Percentiles rank a stretch among this genome's conserved stretches.
Evolutionary conservation across 2,113 vertebrate genomes (phyloP).

Genomic region (Cariama cristata): DNA sequence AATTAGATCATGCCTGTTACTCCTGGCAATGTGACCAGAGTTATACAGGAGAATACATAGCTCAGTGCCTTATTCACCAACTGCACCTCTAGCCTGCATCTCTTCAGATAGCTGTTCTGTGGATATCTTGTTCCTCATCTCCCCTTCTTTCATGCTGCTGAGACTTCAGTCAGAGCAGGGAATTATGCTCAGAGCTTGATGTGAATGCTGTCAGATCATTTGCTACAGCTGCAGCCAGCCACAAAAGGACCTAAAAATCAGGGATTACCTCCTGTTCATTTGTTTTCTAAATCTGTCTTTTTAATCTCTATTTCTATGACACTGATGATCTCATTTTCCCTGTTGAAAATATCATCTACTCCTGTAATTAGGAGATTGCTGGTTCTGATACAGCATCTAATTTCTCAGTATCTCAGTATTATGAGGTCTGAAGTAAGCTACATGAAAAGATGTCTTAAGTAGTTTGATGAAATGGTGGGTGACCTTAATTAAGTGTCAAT

Average conservation of each 20-base stretch:
- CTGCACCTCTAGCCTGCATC: background rate
- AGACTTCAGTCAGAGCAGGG: constrained; percentile 10
- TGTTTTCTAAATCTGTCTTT: constrained; percentile 54
- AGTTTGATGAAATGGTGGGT: background rate
- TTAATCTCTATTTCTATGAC: constrained; percentile 60
- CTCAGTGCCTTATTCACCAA: background rate
- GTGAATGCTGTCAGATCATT: background rate
- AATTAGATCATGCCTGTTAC: background rate
- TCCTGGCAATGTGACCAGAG: background rate
- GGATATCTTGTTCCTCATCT: background rate
- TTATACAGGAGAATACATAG: background rate
- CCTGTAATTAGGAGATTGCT: constrained; percentile 55
- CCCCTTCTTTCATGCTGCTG: background rate
- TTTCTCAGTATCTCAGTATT: constrained; percentile 3
- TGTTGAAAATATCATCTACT: constrained; percentile 36
- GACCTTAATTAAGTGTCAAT: constrained; percentile 12
- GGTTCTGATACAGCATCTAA: constrained; percentile 9
- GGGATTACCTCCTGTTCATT: constrained; percentile 57
- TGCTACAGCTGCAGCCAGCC: constrained; percentile 48
- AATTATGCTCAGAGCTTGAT: background rate
- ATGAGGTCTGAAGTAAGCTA: constrained; percentile 14
- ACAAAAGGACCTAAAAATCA: constrained; percentile 43
- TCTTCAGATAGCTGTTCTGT: background rate
- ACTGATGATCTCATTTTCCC: constrained; percentile 62
- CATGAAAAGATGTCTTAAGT: background rate